phyloP scores from a whole-genome alignment of 2,113 vertebrate species.

The Phyllopteryx taeniolatus region DNA sequence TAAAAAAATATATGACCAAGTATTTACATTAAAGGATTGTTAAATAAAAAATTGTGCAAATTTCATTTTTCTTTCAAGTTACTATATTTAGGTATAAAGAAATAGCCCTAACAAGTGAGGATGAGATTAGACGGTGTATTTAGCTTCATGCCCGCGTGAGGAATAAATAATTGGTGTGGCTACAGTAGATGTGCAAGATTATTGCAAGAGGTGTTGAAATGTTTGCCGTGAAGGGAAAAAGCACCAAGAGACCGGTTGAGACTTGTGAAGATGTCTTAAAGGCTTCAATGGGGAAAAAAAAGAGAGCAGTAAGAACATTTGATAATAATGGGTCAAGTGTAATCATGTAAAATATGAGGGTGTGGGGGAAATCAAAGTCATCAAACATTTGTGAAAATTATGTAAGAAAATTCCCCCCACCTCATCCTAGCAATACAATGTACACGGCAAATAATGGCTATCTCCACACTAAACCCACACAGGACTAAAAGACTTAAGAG shows the following conservation, averaged over 20 bases:
- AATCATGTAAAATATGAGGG: not conserved
- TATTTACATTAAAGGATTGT: too few relatives aligned
- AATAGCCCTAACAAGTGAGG: not conserved
- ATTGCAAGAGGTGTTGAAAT: constrained; percentile 1
- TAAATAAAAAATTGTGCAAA: too few relatives aligned
- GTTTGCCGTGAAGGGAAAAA: not conserved
- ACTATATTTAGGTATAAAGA: not conserved
- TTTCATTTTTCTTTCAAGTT: too few relatives aligned
- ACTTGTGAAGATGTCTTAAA: not conserved
- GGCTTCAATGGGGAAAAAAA: not conserved
- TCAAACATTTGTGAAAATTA: too few relatives aligned
- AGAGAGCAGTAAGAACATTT: not conserved
- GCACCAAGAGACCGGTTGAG: not conserved
- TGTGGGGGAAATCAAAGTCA: not conserved
- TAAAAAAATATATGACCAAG: too few relatives aligned
- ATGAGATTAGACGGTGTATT: not conserved
- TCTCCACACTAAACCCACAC: not conserved
- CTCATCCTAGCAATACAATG: not conserved
- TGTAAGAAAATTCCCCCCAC: too few relatives aligned
- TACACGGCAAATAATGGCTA: not conserved
- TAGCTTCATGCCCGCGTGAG: not conserved
- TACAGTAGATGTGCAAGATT: not conserved
- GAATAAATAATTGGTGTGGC: not conserved
- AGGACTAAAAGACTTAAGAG: constrained; percentile 2
- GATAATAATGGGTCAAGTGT: not conserved